Conservation (phyloP, 2,888 invertebrate species). For the Thecocarcelia acutangulata region DNA sequence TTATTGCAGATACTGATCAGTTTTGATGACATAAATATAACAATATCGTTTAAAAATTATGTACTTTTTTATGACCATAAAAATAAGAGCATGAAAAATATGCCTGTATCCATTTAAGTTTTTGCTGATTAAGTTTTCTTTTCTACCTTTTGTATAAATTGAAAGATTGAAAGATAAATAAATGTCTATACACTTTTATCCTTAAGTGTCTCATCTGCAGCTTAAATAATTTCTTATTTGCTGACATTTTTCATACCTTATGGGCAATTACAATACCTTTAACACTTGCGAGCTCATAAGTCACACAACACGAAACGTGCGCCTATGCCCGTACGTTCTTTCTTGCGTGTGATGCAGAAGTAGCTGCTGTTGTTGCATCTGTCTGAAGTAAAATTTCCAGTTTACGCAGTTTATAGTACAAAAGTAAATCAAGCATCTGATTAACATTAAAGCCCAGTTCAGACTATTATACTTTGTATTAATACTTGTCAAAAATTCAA, state of each 20-base stretch:
- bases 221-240: slow-evolving; percentile 60
- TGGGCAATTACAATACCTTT: slow-evolving; percentile 67
- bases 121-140: too few relatives aligned
- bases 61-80: too few relatives aligned
- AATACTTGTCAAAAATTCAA: too few relatives aligned
- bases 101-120: too few relatives aligned
- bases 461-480: too few relatives aligned
- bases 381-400: slow-evolving; percentile 37
- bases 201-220: slow-evolving; percentile 48
- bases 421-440: slow-evolving; percentile 16
- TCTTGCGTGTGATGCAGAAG: not conserved
- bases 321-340: slow-evolving; percentile 46
- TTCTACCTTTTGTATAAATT: too few relatives aligned
- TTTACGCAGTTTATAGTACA: slow-evolving; percentile 39
- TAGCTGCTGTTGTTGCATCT: slow-evolving; percentile 39
- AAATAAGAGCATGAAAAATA: too few relatives aligned
- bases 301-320: slow-evolving; percentile 55
- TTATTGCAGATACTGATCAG: too few relatives aligned
- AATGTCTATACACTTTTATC: slow-evolving; percentile 5
- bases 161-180: too few relatives aligned
- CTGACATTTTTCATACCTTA: slow-evolving; percentile 64
- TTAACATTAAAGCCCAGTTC: too few relatives aligned
- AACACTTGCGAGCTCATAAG: slow-evolving; percentile 65
- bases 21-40: too few relatives aligned
- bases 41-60: too few relatives aligned